Evolutionary conservation across 2,113 vertebrate genomes (phyloP).

Genomic region (Cettia cetti): DNA sequence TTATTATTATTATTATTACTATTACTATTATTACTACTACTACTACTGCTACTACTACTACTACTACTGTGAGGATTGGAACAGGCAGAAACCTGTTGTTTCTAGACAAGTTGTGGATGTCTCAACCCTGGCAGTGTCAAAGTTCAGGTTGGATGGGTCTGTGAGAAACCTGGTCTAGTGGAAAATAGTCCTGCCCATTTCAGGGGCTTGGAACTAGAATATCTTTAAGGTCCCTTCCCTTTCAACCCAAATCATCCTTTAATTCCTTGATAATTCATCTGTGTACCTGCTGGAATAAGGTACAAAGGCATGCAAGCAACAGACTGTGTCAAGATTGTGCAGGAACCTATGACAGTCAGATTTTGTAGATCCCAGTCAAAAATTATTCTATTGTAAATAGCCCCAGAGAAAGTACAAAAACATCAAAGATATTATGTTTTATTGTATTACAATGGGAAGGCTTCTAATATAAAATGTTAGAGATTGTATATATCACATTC

Average conservation of each 20-base stretch:
- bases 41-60: too few relatives aligned
- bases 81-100: neutral
- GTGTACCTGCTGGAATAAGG: neutral
- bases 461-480: neutral
- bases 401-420: neutral
- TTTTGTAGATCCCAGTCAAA: neutral
- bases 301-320: neutral
- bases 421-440: neutral
- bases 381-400: neutral
- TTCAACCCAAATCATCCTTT: neutral
- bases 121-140: neutral
- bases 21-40: neutral
- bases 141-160: neutral
- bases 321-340: neutral
- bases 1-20: neutral
- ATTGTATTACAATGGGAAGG: neutral
- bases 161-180: neutral
- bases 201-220: neutral
- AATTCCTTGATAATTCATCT: neutral
- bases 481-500: neutral
- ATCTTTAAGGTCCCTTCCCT: neutral
- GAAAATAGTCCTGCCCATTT: neutral
- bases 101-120: neutral
- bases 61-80: neutral
- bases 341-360: neutral